phyloP scores from a whole-genome alignment of 2,113 vertebrate genomes.

The Perca schrenkii region DNA sequence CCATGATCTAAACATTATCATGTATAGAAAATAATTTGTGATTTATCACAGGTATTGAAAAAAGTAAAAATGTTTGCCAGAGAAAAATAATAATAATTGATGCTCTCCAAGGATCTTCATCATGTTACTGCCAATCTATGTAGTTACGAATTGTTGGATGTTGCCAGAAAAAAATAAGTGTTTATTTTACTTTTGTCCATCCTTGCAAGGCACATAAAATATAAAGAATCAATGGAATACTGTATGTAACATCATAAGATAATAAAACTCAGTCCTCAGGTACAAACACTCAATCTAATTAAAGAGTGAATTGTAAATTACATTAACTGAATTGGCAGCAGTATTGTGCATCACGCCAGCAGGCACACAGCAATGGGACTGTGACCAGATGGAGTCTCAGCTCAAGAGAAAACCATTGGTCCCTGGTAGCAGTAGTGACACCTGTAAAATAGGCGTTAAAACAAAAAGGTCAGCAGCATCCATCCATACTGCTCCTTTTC shows the following conservation, averaged over 20 bases:
- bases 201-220: not conserved
- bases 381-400: conserved; percentile 46
- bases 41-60: not conserved
- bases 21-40: not conserved
- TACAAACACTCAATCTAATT: conserved; percentile 43
- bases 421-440: conserved; percentile 48
- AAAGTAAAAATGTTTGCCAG: no score
- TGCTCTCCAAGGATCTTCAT: not conserved
- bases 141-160: not conserved
- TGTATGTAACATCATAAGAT: not conserved
- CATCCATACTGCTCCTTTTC: conserved; percentile 44
- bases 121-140: not conserved
- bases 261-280: conserved; percentile 18
- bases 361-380: conserved; percentile 39
- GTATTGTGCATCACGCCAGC: conserved; percentile 28
- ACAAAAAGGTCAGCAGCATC: conserved; percentile 72
- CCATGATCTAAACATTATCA: not conserved
- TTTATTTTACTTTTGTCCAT: not conserved
- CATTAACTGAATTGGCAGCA: conserved; percentile 31
- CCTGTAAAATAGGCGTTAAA: conserved; percentile 61
- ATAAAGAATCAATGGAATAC: not conserved
- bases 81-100: no score
- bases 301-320: conserved; percentile 33
- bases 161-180: not conserved
- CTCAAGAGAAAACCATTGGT: conserved; percentile 25